phyloP scores from a whole-genome alignment of 2,888 invertebrate genomes.

The Noctua pronuba region DNA sequence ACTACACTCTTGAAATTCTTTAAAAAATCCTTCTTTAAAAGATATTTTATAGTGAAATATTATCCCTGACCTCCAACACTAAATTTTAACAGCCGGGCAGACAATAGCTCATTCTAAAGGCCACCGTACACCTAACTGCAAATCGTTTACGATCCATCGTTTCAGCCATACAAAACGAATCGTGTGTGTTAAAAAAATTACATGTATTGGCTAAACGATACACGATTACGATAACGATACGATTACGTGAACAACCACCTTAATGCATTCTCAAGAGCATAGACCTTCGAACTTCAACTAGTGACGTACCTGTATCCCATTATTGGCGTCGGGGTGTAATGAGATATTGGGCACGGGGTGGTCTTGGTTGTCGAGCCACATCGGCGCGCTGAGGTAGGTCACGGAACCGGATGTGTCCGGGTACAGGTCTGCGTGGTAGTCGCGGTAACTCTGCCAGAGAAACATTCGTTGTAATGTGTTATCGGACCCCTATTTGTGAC shows the following conservation, averaged over 20 bases:
- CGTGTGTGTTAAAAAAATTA: background rate
- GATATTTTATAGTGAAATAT: background rate
- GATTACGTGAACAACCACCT: background rate
- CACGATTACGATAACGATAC: background rate
- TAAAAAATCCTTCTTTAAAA: background rate
- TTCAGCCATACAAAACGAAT: background rate
- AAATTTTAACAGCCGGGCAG: background rate
- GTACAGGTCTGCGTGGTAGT: constrained; percentile 98
- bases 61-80: constrained; percentile 7
- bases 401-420: constrained; percentile 96
- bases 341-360: constrained; percentile 95
- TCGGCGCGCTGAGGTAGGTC: constrained; percentile 94
- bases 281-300: background rate
- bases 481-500: background rate
- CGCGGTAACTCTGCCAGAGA: constrained; percentile 94
- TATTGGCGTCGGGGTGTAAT: constrained; percentile 94
- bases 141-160: constrained; percentile 13
- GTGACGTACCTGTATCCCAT: constrained; percentile 87
- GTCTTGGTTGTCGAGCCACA: constrained; percentile 95
- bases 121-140: constrained; percentile 27
- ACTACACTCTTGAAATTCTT: background rate
- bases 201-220: background rate
- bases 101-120: constrained; percentile 36
- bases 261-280: constrained; percentile 5
- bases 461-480: background rate